Evolutionary conservation across 2,888 invertebrate species (phyloP).

Genomic region (Patella pellucida): DNA sequence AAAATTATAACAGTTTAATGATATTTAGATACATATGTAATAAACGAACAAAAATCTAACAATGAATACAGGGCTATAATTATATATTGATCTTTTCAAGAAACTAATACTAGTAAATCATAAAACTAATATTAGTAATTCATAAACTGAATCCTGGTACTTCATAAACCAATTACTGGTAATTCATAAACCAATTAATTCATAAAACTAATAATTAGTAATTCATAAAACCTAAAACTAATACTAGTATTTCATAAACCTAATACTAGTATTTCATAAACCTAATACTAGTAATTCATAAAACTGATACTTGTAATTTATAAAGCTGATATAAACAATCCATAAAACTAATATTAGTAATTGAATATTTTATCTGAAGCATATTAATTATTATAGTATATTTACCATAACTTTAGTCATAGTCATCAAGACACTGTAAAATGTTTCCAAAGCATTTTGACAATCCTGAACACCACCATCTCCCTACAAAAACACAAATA

Average conservation of each 20-base stretch:
- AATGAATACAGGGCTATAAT: not conserved
- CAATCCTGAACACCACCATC: conserved; percentile 87
- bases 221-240: no score
- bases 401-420: conserved; percentile 88
- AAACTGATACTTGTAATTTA: no score
- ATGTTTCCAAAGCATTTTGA: conserved; percentile 85
- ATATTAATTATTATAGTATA: conserved; percentile 11
- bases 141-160: not conserved
- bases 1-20: no score
- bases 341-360: no score
- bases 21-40: not conserved
- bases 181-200: no score
- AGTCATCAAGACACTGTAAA: conserved; percentile 88
- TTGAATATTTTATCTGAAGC: no score
- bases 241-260: no score
- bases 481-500: conserved; percentile 74
- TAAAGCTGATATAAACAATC: no score
- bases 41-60: not conserved
- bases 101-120: not conserved
- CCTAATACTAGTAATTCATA: no score
- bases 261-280: no score
- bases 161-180: no score
- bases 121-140: not conserved
- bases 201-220: no score
- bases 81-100: not conserved